Base-by-base conservation (phyloP, 2,888 invertebrate genomes). In the Nemapogon koenigi region DNA sequence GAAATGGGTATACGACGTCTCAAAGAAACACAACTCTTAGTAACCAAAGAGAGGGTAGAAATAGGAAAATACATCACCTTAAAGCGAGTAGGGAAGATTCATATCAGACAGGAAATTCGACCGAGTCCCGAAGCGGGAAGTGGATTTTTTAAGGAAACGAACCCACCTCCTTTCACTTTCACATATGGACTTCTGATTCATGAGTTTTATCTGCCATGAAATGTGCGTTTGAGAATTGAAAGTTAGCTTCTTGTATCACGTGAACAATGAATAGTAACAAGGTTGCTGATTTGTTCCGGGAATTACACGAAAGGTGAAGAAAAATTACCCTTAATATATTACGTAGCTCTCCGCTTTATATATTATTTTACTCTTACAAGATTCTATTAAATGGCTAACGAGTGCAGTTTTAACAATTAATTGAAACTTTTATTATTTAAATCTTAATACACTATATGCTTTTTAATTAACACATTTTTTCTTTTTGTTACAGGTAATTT, bases 41-140 rank as follows among this genome's bases (percentile, higher is more conserved):
- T 55, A 48, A 49, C 45, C 48, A 47, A 44, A 41, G 46, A 48
- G 62, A 69, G 71, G 33, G 19, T 33, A 19, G 33, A 66, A 72
- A 75, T 72, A 67, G 65, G 68, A 69, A 71, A 73, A 76, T 76
- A 76, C 73, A 76, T 78, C 76, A 78, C 75, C 76, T 75, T 72
- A 70, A 75, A 75, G 60, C 67, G 71, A 75, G 68, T 62, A 65
- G 73, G 75, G 76, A 75, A 76, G 76, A 76, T 76, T 72, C 73
- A 65, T 76, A 76, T 78, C 78, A 55, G 52, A 52, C 75, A 73
- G 76, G 76, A 76, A 76, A 76, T 76, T 76, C 73, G 62, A 69
- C 59, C 63, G 64, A 66, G 64, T 67, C 62, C 62, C 62, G 64
- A 55, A 55, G 54, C 53, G 46, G 51, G 51, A 49, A 66, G 67